Base-by-base conservation (phyloP, 2,888 invertebrate species). In the Andricus curvator region DNA sequence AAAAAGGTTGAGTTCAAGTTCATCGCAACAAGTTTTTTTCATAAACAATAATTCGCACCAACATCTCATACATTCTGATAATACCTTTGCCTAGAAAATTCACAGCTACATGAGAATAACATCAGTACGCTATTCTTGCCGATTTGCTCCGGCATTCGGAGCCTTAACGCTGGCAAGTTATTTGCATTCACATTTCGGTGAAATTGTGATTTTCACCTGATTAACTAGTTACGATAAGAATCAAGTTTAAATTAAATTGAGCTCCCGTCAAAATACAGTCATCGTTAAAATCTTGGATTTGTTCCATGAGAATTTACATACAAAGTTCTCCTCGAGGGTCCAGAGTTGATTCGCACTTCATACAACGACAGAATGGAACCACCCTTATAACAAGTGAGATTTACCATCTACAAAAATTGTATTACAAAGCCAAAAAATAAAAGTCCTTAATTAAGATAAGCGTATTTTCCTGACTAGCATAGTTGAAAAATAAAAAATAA, bases 201-300 rank as follows among this genome's bases (percentile, higher is more conserved):
- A 56, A 74, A 65, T 74, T 70, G 33, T 29, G 68, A 77, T 74
- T 74, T 78, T 65, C 78, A 67, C 29, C 78, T 67, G 78, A 77
- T 82, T 79, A 79, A 65, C 51, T 74, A 44, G 17, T 77, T 77
- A 74, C 70, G 44, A 81, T 83, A 85, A 85, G 83, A 86, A 85
- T 84, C 79, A 84, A 85, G 85, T 81, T 84, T 83, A 87, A 88
- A 85, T 88, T 86, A 86, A 86, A 85, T 87, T 89, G 89, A 88
- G 87, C 89, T 89, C 82, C 80, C 88, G 86, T 86, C 85, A 88
- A 85, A 87, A 80, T 86, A 88, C 83, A 85, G 84, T 85, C 78
- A 44, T 85, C 83, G 83, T 84, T 81, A 86, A 68, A 78, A 80
- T 67, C 13, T 77, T 81, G 78, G 65, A 76, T 62, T 29, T 70